A percentile compares a stretch with the other conserved stretches of the same genome.
Conservation (phyloP, 1,140 invertebrate genomes). For the Platyura marginata region DNA sequence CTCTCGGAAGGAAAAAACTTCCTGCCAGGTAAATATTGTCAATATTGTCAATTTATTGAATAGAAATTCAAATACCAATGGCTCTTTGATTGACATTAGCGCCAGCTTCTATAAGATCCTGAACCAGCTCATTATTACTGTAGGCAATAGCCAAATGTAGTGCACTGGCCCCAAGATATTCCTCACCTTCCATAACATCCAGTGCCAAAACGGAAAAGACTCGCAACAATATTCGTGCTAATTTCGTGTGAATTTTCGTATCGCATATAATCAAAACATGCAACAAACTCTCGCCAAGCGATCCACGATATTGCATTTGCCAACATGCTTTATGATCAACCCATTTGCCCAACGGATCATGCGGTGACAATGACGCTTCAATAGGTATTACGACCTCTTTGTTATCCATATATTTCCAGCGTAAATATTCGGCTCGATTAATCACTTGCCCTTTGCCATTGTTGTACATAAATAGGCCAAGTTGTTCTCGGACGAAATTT, state of each 20-base stretch:
- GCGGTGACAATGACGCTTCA: constrained; percentile 55
- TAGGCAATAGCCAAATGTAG: constrained; percentile 94
- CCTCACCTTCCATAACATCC: constrained; percentile 92
- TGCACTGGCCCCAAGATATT: constrained; percentile 88
- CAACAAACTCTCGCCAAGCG: constrained; percentile 82
- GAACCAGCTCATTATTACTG: constrained; percentile 88
- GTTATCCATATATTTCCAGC: constrained; percentile 83
- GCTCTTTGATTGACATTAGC: constrained; percentile 84
- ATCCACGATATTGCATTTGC: constrained; percentile 91
- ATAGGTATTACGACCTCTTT: constrained; percentile 66
- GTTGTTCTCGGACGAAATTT: constrained; percentile 71
- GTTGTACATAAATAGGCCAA: constrained; percentile 75
- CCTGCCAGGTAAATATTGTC: constrained; percentile 25
- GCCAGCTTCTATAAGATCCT: constrained; percentile 75
- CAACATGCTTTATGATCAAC: constrained; percentile 84
- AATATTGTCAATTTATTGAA: not conserved
- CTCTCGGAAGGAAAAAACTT: constrained; percentile 78
- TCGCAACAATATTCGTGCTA: constrained; percentile 76
- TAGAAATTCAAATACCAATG: constrained; percentile 38
- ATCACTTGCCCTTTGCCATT: constrained; percentile 74
- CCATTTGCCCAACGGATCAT: constrained; percentile 73
- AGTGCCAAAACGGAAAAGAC: constrained; percentile 80
- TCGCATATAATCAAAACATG: constrained; percentile 93
- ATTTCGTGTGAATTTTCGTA: constrained; percentile 43
- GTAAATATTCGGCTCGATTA: constrained; percentile 74